Evolutionary conservation across 2,888 invertebrate species (phyloP).

Genomic region (Molanna angustata): DNA sequence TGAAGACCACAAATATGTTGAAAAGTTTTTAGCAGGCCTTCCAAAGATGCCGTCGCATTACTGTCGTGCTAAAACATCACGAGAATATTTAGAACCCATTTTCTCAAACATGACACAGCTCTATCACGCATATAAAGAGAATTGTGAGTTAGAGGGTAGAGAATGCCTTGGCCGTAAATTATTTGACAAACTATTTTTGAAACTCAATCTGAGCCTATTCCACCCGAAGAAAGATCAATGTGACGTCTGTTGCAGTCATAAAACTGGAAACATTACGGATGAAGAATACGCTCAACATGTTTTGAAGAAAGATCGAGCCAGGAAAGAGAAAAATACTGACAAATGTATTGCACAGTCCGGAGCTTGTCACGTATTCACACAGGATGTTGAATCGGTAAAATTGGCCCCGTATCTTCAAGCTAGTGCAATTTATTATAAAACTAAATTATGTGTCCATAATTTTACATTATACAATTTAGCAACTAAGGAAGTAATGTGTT

Average conservation of each 20-base stretch:
- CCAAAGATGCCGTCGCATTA: constrained; percentile 5
- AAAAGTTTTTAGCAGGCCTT: constrained; percentile 1
- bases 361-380: background rate
- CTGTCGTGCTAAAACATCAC: constrained; percentile 1
- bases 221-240: constrained; percentile 12
- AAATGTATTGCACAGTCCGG: background rate
- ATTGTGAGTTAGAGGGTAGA: background rate
- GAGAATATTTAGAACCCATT: constrained; percentile 5
- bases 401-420: constrained; percentile 1
- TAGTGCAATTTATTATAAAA: constrained; percentile 2
- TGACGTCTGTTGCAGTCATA: constrained; percentile 5
- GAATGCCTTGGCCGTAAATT: background rate
- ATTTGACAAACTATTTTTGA: background rate
- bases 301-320: background rate
- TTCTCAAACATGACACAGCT: constrained; percentile 1
- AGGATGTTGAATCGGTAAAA: constrained; percentile 1
- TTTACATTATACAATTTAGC: constrained; percentile 1
- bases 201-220: background rate
- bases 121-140: constrained; percentile 1
- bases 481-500: background rate
- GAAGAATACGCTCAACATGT: background rate
- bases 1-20: background rate
- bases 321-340: constrained; percentile 3
- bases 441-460: constrained; percentile 6
- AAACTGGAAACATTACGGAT: constrained; percentile 1